Evolutionary conservation across 2,797 vertebrate species (phyloP).

Genomic region (Aplochiton taeniatus): DNA sequence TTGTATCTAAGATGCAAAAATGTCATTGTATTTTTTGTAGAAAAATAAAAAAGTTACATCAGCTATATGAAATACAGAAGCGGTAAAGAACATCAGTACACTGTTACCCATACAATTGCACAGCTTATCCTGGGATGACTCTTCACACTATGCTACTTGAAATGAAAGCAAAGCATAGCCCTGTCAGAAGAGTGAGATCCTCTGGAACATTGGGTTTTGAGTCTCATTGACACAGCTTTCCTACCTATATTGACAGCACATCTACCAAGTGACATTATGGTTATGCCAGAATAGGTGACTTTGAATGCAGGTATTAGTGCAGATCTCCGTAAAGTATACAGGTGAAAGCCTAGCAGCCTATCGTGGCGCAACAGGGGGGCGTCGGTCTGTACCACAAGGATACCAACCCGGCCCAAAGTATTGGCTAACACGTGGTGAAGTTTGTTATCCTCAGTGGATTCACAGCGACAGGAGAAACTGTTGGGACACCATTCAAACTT

Average conservation of each 20-base stretch:
- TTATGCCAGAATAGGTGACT: too few relatives aligned
- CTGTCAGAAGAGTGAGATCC: too few relatives aligned
- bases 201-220: too few relatives aligned
- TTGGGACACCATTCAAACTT: conserved; percentile 66
- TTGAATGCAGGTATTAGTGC: too few relatives aligned
- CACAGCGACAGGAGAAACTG: conserved; percentile 57
- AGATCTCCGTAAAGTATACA: too few relatives aligned
- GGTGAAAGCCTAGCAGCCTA: too few relatives aligned
- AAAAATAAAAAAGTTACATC: conserved; percentile 78
- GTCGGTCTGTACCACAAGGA: conserved; percentile 17
- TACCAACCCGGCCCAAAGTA: conserved; percentile 18
- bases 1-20: conserved; percentile 81
- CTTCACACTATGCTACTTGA: neutral
- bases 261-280: too few relatives aligned
- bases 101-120: conserved; percentile 54
- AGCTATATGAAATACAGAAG: conserved; percentile 71
- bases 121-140: conserved; percentile 52
- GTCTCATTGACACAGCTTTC: too few relatives aligned
- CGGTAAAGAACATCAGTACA: conserved; percentile 56
- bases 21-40: conserved; percentile 71
- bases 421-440: conserved; percentile 61
- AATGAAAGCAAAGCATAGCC: too few relatives aligned
- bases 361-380: neutral
- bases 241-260: too few relatives aligned
- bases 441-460: conserved; percentile 65